phyloP scores from a whole-genome alignment of 2,113 vertebrate species.

The Sakesphorus luctuosus region DNA sequence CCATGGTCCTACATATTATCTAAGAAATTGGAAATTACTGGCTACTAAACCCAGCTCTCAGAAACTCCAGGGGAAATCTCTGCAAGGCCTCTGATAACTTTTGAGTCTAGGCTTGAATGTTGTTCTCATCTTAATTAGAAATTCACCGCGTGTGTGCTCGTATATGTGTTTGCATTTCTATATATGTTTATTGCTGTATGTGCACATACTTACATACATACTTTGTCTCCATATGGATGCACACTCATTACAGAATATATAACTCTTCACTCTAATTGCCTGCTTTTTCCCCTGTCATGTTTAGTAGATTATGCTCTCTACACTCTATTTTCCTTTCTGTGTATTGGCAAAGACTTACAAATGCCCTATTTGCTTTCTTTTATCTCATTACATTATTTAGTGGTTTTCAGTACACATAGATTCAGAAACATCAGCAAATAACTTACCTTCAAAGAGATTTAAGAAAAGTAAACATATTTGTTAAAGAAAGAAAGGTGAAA shows the following conservation, averaged over 20 bases:
- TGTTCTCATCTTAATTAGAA: slow-evolving; percentile 62
- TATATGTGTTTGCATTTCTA: background rate
- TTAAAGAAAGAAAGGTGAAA: background rate
- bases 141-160: background rate
- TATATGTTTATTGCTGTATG: background rate
- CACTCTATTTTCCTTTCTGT: slow-evolving; percentile 37
- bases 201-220: background rate
- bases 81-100: slow-evolving; percentile 75
- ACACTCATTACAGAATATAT: background rate
- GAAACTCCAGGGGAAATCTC: slow-evolving; percentile 73
- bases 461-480: background rate
- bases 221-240: slow-evolving; percentile 49
- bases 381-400: slow-evolving; percentile 72
- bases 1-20: slow-evolving; percentile 69
- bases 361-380: slow-evolving; percentile 64
- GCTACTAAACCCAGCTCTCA: slow-evolving; percentile 62
- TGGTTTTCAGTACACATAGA: slow-evolving; percentile 27
- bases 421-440: slow-evolving; percentile 59
- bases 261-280: slow-evolving; percentile 53
- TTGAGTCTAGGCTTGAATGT: slow-evolving; percentile 46
- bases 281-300: slow-evolving; percentile 51
- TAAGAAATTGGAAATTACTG: slow-evolving; percentile 77
- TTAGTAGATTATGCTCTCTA: slow-evolving; percentile 57
- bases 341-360: slow-evolving; percentile 54
- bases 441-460: slow-evolving; percentile 56